Conservation (phyloP, 2,797 vertebrate species). For the Enteromius fasciolatus region DNA sequence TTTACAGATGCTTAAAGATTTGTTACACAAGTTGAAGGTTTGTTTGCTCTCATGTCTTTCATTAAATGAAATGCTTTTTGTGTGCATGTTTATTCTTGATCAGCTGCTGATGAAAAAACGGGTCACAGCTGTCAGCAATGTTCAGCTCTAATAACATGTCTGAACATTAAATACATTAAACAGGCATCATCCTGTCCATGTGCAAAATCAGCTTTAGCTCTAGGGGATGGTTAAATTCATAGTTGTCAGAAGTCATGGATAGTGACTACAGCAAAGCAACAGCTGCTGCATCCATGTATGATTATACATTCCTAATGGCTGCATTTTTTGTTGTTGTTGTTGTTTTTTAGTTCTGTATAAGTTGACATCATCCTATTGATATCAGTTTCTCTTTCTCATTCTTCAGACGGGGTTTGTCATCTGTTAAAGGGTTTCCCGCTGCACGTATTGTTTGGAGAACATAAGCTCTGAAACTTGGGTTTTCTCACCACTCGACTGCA, state of each 20-base stretch:
- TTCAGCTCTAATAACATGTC: constrained; percentile 25
- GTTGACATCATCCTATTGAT: neutral
- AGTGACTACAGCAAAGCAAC: neutral
- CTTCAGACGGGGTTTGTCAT: neutral
- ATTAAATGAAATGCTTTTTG: neutral
- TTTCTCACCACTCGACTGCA: constrained; percentile 13
- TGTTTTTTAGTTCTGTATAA: neutral
- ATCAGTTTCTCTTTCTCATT: neutral
- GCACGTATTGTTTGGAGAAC: neutral
- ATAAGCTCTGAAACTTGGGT: neutral
- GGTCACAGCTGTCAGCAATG: neutral
- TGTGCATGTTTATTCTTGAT: neutral
- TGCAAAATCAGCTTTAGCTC: constrained; percentile 17
- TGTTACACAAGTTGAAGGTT: neutral
- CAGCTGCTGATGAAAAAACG: neutral
- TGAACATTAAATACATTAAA: constrained; percentile 20
- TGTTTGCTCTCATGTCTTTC: neutral
- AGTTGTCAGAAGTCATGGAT: neutral
- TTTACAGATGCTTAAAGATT: neutral
- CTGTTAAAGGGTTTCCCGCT: constrained; percentile 13
- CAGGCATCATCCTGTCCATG: constrained; percentile 23
- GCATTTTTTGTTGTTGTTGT: neutral
- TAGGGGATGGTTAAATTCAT: constrained; percentile 8
- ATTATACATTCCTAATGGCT: neutral
- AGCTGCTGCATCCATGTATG: constrained; percentile 3